Percentiles rank a stretch among this genome's conserved stretches.
These are phyloP conservation scores for Epinotia bilunana DNA, from an alignment of 2,888 invertebrate genomes.

Conservation along the genomic window DNA sequence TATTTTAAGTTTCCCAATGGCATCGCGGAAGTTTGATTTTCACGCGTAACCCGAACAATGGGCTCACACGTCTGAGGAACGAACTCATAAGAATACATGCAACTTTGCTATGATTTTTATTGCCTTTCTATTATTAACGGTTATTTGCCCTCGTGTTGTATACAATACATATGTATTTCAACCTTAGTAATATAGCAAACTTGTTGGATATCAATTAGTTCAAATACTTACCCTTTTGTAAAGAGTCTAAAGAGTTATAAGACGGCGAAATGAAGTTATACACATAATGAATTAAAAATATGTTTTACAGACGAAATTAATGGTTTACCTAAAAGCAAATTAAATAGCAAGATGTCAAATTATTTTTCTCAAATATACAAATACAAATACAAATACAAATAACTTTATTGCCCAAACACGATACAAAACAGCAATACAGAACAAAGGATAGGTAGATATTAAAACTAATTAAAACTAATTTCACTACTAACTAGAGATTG, in stretches of 20 bases:
- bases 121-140: constrained; percentile 59
- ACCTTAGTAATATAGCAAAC: not conserved
- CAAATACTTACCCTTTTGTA: not conserved
- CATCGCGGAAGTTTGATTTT: constrained; percentile 72
- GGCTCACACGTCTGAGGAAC: constrained; percentile 59
- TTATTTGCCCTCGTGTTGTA: constrained; percentile 5
- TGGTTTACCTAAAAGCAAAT: too few relatives aligned
- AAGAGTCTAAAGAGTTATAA: too few relatives aligned
- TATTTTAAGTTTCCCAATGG: constrained; percentile 51
- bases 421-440: too few relatives aligned
- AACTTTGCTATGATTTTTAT: constrained; percentile 62
- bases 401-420: too few relatives aligned
- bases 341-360: not conserved
- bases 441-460: too few relatives aligned
- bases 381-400: too few relatives aligned
- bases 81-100: constrained; percentile 56
- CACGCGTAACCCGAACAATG: constrained; percentile 67
- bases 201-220: not conserved
- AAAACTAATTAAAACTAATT: too few relatives aligned
- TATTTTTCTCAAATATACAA: not conserved
- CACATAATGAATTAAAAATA: not conserved
- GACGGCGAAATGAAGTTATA: not conserved
- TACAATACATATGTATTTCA: constrained; percentile 10
- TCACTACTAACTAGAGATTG: too few relatives aligned
- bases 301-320: too few relatives aligned